A percentile compares a stretch with the other conserved stretches of the same genome.
Evolutionary conservation across 2,888 invertebrate genomes (phyloP).

Genomic region (Brenthis daphne): DNA sequence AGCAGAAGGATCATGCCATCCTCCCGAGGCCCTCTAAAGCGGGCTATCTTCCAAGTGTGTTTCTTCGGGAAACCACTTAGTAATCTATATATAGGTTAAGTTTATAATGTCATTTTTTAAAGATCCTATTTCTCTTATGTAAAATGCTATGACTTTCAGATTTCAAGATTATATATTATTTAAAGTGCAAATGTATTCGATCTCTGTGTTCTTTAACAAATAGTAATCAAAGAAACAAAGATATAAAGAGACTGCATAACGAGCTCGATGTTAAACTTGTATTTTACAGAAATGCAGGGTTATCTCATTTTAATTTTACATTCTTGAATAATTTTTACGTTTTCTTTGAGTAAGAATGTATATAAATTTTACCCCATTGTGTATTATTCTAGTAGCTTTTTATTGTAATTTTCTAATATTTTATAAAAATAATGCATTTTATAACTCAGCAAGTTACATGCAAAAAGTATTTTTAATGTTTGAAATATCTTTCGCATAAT

Average conservation of each 20-base stretch:
- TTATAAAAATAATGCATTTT: background rate
- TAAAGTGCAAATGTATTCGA: conserved; percentile 25
- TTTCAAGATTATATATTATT: background rate
- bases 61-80: no score
- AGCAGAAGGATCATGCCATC: no score
- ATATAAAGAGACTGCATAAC: conserved; percentile 38
- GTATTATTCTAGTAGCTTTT: conserved; percentile 7
- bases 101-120: no score
- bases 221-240: conserved; percentile 34
- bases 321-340: conserved; percentile 9
- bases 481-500: no score
- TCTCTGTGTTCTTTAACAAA: conserved; percentile 28
- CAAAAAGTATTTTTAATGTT: no score
- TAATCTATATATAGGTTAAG: no score
- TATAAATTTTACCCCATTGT: conserved; percentile 2
- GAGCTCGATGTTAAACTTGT: conserved; percentile 28
- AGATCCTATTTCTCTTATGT: background rate
- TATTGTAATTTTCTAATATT: conserved; percentile 12
- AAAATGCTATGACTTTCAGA: conserved; percentile 24
- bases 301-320: conserved; percentile 15
- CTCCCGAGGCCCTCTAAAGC: no score
- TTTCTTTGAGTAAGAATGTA: background rate
- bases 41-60: no score
- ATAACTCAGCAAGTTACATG: no score
- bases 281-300: conserved; percentile 8